Evolutionary conservation across 1,140 invertebrate species (phyloP).

Genomic region (Zophobas morio): DNA sequence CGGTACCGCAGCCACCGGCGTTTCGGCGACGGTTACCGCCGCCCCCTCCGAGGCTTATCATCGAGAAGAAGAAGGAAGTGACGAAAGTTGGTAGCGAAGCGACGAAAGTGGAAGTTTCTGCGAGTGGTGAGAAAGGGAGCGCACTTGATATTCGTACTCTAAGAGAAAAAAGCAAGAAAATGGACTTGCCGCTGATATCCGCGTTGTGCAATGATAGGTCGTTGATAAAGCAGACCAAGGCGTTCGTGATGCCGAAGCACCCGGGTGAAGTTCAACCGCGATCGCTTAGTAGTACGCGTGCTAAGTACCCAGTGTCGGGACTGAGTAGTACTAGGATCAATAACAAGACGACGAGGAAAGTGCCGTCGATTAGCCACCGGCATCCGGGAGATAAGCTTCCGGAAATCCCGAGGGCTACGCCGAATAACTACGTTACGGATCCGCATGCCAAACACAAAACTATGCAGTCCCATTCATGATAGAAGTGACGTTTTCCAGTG

Average conservation of each 20-base stretch:
- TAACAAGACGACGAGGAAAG: conserved; percentile 72
- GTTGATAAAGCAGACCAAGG: conserved; percentile 87
- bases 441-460: conserved; percentile 64
- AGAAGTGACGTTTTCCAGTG: conserved; percentile 48
- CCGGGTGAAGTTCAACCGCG: conserved; percentile 65
- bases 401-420: conserved; percentile 65
- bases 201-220: conserved; percentile 92
- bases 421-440: conserved; percentile 67
- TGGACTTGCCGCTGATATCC: conserved; percentile 90
- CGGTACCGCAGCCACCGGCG: conserved; percentile 71
- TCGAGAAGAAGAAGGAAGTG: conserved; percentile 50
- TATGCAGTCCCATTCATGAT: conserved; percentile 64
- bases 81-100: conserved; percentile 45
- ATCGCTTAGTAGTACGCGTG: conserved; percentile 61
- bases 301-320: conserved; percentile 76
- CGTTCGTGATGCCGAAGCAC: conserved; percentile 82
- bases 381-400: conserved; percentile 75
- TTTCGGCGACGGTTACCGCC: conserved; percentile 80
- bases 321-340: conserved; percentile 72
- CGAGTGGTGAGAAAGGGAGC: conserved; percentile 49
- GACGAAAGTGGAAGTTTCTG: conserved; percentile 38
- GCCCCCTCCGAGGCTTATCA: conserved; percentile 72
- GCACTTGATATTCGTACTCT: conserved; percentile 85
- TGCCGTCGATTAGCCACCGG: conserved; percentile 71
- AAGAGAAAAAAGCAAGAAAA: conserved; percentile 87